Base-by-base conservation (phyloP, 2,888 invertebrate species). In the Tolmerus cingulatus region DNA sequence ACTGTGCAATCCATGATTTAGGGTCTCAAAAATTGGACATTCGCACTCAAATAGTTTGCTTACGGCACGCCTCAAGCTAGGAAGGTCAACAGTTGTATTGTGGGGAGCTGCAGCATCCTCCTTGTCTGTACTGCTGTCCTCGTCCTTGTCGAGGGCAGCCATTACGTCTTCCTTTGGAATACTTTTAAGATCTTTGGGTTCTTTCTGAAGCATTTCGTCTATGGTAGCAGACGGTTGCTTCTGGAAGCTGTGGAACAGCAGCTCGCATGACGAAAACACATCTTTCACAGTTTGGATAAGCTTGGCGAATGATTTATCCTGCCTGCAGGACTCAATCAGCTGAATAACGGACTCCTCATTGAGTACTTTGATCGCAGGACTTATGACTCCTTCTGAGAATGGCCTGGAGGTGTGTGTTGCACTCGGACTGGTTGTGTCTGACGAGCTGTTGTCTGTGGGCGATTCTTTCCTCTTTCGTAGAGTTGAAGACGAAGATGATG, bases 101-200 rank as follows among this genome's bases (percentile, higher is more conserved):
- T 89, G 89, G 19, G 88, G 84, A 9, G 86, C 76, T 46, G 78
- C 76, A 23, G 27, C 51, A 74, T 88, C 84, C 74, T 91, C 90
- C 34, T 90, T 90, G 87, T 92, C 92, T 12, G 89, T 89, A 88
- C 95, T 94, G 90, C 96, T 95, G 90, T 98, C 97, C 90, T 96
- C 95, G 91, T 98, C 98, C 93, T 98, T 98, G 90, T 98, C 98
- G 89, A 95, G 95, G 91, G 98, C 97, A 85, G 95, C 94, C 86
- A 96, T 93, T n/a, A 95, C 93, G 89, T 96, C 95, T 92, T 96
- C 96, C 91, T 96, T 96, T 90, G 95, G 95, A 88, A 95, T 91
- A 89, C 93, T 93, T 74, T 93, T 93, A 1, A 95, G 92, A 89
- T 94, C 93, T 89, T 90, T 93, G n/a, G 93, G 93, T 14, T 94